These are phyloP conservation scores for Stegana nigrithorax DNA, from an alignment of 2,888 invertebrate species.

Conservation along the genomic window DNA sequence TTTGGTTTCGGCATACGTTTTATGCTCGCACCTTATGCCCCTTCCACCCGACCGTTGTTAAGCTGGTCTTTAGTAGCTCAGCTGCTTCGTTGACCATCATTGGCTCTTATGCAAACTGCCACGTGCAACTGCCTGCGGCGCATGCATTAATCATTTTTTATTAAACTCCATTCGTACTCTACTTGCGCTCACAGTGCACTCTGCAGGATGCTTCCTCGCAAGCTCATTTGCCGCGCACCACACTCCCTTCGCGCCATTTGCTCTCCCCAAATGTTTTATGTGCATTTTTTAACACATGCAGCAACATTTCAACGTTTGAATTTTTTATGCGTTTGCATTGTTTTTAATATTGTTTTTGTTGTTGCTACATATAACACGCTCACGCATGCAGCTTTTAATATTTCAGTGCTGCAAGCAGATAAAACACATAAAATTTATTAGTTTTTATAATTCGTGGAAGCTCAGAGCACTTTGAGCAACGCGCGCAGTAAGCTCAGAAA, in stretches of 20 bases:
- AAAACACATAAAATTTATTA: no score
- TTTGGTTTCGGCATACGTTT: no score
- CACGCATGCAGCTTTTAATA: no score
- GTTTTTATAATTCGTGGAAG: no score
- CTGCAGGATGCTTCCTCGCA: constrained; percentile 21
- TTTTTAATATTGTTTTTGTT: not conserved
- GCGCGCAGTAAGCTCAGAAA: no score
- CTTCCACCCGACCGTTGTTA: no score
- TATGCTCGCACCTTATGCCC: no score
- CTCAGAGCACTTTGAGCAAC: no score
- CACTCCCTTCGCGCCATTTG: not conserved
- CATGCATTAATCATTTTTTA: constrained; percentile 31
- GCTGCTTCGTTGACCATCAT: no score
- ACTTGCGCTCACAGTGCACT: not conserved
- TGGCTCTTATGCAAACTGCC: constrained; percentile 10
- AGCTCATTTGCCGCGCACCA: not conserved
- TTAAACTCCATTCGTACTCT: constrained; percentile 24
- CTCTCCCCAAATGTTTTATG: not conserved
- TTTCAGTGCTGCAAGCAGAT: not conserved
- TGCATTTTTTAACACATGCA: not conserved
- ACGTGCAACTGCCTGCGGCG: constrained; percentile 3
- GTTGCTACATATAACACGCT: not conserved
- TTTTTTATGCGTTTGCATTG: not conserved
- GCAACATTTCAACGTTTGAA: not conserved
- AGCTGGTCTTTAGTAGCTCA: not conserved